Base-by-base conservation (phyloP, 2,797 vertebrate genomes). In the Sebastes iracundus region DNA sequence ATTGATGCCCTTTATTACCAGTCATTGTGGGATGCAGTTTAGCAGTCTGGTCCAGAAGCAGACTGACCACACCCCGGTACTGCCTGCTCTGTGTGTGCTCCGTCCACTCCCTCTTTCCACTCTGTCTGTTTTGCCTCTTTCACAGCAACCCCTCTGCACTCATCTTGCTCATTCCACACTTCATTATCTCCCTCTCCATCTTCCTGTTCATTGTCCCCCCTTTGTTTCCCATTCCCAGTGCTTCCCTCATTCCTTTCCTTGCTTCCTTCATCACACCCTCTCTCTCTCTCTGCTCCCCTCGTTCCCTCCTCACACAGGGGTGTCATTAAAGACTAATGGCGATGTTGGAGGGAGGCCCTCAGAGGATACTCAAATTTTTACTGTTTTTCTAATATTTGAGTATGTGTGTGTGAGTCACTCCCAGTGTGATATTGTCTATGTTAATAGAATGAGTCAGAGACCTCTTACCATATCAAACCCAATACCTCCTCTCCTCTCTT, bases 11-110 rank as follows among this genome's bases (percentile, higher is more conserved):
- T 86, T 85, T 71, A 79, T 87, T 71, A 73, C 33, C 27, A 62
- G 52, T n/a, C 81, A 75, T 16, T 23, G 62, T 52, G 58, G 81
- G 83, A 72, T 75, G 87, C 74, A 77, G 85, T 76, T 85, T 62
- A 69, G 82, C 70, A 72, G 72, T 68, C 83, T 87, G 80, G 69
- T 82, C 33, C 72, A 77, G 76, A 77, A 75, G 76, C 75, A 82
- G 80, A 79, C 61, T 56, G 86, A 81, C 89, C 91, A 85, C 88
- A 79, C 88, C 88, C 89, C 42, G 30, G n/a, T 12, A 7, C 74
- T 79, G 59, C 73, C 73, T 46, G 18, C 5, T 75, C 68, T 49
- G 30, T 72, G 38, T 79, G 52, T 81, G 66, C 67, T 67, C n/a
- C 70, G 32, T 73, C 75, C 67, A 7, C 68, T 66, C 56, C 73